phyloP scores from a whole-genome alignment of 2,113 vertebrate species.

The Orycteropus afer region DNA sequence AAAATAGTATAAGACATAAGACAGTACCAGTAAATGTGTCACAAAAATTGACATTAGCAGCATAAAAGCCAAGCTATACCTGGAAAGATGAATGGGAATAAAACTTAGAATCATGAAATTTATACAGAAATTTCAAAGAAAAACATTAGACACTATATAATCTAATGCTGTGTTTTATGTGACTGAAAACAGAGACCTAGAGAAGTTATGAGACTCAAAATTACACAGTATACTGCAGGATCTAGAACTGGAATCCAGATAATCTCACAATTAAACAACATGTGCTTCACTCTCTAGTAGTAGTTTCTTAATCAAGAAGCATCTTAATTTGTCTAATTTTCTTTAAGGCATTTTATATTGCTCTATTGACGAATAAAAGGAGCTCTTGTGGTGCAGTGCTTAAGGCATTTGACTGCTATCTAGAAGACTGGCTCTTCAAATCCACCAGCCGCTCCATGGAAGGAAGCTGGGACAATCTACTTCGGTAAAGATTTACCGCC shows the following conservation, averaged over 20 bases:
- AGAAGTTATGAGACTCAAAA: background rate
- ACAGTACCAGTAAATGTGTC: background rate
- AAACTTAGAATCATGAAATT: conserved; percentile 28
- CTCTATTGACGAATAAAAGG: background rate
- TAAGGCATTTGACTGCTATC: too few relatives aligned
- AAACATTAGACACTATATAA: conserved; percentile 5
- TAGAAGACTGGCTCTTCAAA: too few relatives aligned
- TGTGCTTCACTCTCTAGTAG: background rate
- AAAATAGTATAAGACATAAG: background rate
- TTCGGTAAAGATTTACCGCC: too few relatives aligned
- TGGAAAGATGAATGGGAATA: background rate
- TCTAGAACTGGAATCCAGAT: background rate
- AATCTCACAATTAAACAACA: background rate
- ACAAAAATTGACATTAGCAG: background rate
- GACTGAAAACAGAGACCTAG: background rate
- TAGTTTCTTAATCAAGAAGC: background rate
- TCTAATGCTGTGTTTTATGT: background rate
- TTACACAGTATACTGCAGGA: background rate
- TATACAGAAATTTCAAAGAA: background rate
- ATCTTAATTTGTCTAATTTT: background rate
- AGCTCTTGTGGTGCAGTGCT: too few relatives aligned
- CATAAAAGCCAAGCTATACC: background rate
- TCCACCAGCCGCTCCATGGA: too few relatives aligned
- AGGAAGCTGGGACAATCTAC: too few relatives aligned
- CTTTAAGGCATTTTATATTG: background rate